Percentiles rank a stretch among this genome's conserved stretches.
Conservation (phyloP, 2,797 vertebrate genomes). For the Phylloscopus collybita region DNA sequence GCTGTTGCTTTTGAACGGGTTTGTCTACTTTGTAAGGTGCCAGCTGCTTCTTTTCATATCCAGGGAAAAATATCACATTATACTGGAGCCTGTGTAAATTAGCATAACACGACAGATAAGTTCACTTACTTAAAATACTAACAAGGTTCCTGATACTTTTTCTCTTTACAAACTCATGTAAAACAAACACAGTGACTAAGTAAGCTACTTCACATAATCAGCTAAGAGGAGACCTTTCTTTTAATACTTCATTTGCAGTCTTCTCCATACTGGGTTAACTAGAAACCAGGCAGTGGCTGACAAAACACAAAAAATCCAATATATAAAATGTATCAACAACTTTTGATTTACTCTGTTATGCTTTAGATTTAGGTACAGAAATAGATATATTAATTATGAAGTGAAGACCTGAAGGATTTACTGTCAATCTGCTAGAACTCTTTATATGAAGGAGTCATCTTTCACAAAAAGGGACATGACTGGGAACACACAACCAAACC, state of each 20-base stretch:
- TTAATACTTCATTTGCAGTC: not conserved
- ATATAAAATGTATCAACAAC: not conserved
- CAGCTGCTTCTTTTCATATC: not conserved
- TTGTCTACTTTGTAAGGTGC: not conserved
- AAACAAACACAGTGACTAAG: not conserved
- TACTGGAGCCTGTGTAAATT: not conserved
- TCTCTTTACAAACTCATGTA: not conserved
- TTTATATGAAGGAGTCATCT: not conserved
- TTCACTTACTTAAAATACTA: not conserved
- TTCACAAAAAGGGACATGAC: not conserved
- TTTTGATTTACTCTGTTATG: not conserved
- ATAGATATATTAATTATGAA: not conserved
- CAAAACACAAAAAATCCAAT: not conserved
- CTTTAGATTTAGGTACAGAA: not conserved
- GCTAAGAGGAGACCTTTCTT: not conserved
- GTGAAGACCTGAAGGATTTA: not conserved
- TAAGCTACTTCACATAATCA: not conserved
- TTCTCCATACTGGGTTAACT: not conserved
- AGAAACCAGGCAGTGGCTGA: not conserved
- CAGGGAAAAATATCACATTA: not conserved
- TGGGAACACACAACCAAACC: not conserved
- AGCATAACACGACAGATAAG: not conserved
- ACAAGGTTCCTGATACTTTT: not conserved
- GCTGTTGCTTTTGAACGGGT: not conserved
- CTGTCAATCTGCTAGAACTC: not conserved